Base-by-base conservation (phyloP, 2,797 vertebrate genomes). In the Galago senegalensis region DNA sequence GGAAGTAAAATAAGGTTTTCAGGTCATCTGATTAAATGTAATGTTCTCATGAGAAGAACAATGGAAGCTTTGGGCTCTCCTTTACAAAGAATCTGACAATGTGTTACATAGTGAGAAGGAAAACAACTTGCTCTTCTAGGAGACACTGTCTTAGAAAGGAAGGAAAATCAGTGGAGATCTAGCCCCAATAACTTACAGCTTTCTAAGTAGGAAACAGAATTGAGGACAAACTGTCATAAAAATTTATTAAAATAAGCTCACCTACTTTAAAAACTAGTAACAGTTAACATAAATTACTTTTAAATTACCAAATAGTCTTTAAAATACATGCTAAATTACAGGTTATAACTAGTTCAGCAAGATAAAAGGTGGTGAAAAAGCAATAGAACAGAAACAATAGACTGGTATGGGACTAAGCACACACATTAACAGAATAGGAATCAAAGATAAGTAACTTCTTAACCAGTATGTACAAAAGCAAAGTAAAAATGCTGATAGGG, bases 1-100 rank as follows among this genome's bases (percentile, higher is more conserved):
- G 56, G 43, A 93, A 85, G 63, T 73, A 89, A 97, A 97, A 97
- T 7, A 96, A 89, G 90, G 69, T 95, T 97, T 97, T 37, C 65
- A 76, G 89, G 93, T 94, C 87, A 92, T 84, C 80, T 82, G 85
- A 96, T 84, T 89, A 92, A 82, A 94, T 83, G 31, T 40, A 93
- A 94, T 81, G 83, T 96, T 94, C 79, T 89, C 88, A 89, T 90
- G 86, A 94, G 43, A 93, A 92, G 46, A 95, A 97, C 60, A 96
- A 86, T 37, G 40, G 75, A 97, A 91, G 23, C 43, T 63, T 77
- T 31, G 56, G n/a, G 80, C 43, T 83, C 86, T 79, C 18, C 85
- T 72, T 85, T 72, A 81, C 83, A 93, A 88, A 92, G 43, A 53
- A 76, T 43, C 70, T 92, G 75, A 70, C 29, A 79, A 63, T n/a